Evolutionary conservation across 2,113 vertebrate species (phyloP).

Genomic region (Prinia subflava): DNA sequence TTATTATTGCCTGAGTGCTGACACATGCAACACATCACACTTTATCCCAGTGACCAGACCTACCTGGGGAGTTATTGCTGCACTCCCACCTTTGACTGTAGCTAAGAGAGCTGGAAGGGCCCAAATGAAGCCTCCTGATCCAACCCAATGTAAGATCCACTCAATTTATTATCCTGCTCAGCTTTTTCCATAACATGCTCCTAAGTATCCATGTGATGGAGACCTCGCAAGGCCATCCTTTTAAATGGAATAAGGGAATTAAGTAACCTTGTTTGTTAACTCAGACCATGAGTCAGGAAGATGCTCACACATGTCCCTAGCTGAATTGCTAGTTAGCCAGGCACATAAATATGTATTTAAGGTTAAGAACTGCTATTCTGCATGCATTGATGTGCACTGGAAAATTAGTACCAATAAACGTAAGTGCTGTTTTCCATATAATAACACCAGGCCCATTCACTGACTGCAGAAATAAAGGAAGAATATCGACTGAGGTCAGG

Average conservation of each 20-base stretch:
- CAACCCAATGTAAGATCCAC: not conserved
- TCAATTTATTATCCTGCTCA: not conserved
- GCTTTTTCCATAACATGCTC: not conserved
- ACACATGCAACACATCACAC: rapidly evolving
- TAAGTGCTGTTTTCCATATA: not conserved
- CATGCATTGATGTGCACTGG: not conserved
- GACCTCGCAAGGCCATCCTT: not conserved
- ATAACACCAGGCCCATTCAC: not conserved
- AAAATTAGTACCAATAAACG: not conserved
- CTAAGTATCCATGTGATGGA: not conserved
- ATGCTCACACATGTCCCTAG: not conserved
- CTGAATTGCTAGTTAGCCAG: not conserved
- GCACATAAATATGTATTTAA: not conserved
- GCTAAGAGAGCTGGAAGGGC: not conserved
- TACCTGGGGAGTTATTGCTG: not conserved
- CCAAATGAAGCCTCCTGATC: rapidly evolving
- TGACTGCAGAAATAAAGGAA: not conserved
- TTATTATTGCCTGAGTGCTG: not conserved
- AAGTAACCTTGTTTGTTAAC: not conserved
- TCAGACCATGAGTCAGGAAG: not conserved
- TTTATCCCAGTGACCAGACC: not conserved
- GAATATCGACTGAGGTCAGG: not conserved
- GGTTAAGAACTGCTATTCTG: not conserved
- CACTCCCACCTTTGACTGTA: rapidly evolving
- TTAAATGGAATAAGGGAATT: not conserved